Evolutionary conservation across 2,797 vertebrate genomes (phyloP).

Genomic region (Girardinus metallicus): DNA sequence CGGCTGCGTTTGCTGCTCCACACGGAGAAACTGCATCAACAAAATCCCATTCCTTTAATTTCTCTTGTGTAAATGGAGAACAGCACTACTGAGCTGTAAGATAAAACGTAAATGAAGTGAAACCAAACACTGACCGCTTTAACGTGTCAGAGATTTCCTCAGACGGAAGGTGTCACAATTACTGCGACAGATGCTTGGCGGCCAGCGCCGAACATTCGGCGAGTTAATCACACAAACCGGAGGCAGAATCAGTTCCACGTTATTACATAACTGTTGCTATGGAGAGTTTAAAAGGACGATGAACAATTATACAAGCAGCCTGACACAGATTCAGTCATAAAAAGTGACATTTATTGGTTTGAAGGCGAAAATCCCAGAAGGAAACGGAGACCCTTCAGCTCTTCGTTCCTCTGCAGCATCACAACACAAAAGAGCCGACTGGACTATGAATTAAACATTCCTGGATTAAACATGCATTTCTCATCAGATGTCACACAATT

Average conservation of each 20-base stretch:
- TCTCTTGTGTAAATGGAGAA: not conserved
- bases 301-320: not conserved
- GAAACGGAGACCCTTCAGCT: not conserved
- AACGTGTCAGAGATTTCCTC: not conserved
- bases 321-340: not conserved
- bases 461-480: constrained; percentile 51
- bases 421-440: constrained; percentile 17
- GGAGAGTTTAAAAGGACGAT: not conserved
- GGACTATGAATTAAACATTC: constrained; percentile 73
- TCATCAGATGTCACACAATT: constrained; percentile 71
- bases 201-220: constrained; percentile 17
- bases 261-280: not conserved
- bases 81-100: constrained; percentile 11
- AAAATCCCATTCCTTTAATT: not conserved
- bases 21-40: not conserved
- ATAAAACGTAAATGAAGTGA: not conserved
- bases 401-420: not conserved
- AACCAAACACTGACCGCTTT: constrained; percentile 19
- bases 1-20: not conserved
- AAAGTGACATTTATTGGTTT: not conserved
- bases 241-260: constrained; percentile 8
- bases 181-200: constrained; percentile 34
- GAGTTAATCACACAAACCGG: constrained; percentile 4
- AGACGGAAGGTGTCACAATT: constrained; percentile 15
- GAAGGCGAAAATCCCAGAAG: not conserved